Conservation (phyloP, 2,888 invertebrate species). For the Lycocerus yunnanus region DNA sequence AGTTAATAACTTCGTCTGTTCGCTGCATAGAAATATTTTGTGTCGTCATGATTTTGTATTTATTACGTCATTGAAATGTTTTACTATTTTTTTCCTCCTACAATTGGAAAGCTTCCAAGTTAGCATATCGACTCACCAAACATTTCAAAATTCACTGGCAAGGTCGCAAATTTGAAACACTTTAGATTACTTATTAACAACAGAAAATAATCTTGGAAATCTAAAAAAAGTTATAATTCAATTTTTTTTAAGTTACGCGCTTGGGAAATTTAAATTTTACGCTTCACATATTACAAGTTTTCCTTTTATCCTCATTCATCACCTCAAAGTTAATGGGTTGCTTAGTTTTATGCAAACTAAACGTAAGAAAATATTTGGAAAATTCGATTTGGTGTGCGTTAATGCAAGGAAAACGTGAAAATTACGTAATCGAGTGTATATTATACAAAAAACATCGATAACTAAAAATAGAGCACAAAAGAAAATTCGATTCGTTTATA, state of each 20-base stretch:
- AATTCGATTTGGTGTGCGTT: background rate
- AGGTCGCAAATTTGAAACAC: conserved; percentile 5
- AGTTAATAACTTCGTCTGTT: conserved; percentile 61
- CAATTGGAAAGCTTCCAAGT: conserved; percentile 11
- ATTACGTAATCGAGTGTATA: background rate
- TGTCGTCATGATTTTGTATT: background rate
- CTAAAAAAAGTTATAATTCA: background rate
- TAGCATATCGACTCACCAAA: conserved; percentile 9
- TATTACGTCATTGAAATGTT: conserved; percentile 5
- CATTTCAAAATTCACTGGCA: conserved; percentile 14
- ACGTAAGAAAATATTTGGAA: background rate
- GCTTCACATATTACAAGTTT: background rate
- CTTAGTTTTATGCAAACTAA: background rate
- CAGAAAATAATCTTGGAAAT: background rate
- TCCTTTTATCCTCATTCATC: background rate
- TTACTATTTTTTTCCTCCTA: conserved; percentile 2
- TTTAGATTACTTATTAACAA: background rate
- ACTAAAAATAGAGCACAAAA: background rate
- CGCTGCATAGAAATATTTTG: background rate
- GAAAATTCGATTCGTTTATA: background rate
- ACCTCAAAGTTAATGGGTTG: background rate
- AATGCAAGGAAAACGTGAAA: background rate
- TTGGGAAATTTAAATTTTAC: background rate
- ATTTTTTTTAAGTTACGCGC: background rate
- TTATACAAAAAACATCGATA: background rate